These are phyloP conservation scores for Torymus tubicola DNA, from an alignment of 2,888 invertebrate genomes.

Conservation along the genomic window DNA sequence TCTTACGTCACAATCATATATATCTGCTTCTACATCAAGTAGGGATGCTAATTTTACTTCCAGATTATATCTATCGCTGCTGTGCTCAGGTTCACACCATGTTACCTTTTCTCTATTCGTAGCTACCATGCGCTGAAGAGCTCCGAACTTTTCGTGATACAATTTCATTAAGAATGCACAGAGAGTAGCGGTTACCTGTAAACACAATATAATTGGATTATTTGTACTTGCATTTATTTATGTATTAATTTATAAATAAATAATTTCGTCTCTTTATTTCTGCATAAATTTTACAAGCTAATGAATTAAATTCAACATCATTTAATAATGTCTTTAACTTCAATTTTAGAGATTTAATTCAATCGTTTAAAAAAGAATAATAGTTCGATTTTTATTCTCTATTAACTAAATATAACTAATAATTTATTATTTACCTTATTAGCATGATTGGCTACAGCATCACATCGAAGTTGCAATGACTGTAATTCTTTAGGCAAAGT, in stretches of 20 bases:
- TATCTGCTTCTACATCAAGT: conserved; percentile 85
- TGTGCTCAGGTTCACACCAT: conserved; percentile 93
- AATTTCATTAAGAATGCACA: conserved; percentile 90
- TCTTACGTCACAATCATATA: conserved; percentile 83
- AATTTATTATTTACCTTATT: conserved; percentile 81
- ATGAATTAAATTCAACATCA: too few species aligned
- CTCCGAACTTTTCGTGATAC: conserved; percentile 89
- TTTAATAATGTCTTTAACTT: too few species aligned
- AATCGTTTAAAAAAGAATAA: too few species aligned
- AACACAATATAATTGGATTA: conserved; percentile 19
- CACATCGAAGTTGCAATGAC: conserved; percentile 89
- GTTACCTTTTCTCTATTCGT: conserved; percentile 91
- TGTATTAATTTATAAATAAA: too few species aligned
- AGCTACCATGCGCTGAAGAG: conserved; percentile 87
- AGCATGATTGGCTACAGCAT: conserved; percentile 86
- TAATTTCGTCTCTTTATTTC: too few species aligned
- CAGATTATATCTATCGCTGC: conserved; percentile 93
- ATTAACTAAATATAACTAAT: too few species aligned
- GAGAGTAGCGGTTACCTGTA: conserved; percentile 81
- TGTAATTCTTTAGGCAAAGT: conserved; percentile 89
- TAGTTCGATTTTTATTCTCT: too few species aligned
- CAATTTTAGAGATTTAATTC: too few species aligned
- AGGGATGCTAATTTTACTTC: conserved; percentile 92
- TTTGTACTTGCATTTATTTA: too few species aligned
- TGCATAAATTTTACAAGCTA: too few species aligned